Evolutionary conservation across 2,888 invertebrate genomes (phyloP), one percentile per base, ranked within the genome.

Genomic region (Scaptomyza parva): DNA sequence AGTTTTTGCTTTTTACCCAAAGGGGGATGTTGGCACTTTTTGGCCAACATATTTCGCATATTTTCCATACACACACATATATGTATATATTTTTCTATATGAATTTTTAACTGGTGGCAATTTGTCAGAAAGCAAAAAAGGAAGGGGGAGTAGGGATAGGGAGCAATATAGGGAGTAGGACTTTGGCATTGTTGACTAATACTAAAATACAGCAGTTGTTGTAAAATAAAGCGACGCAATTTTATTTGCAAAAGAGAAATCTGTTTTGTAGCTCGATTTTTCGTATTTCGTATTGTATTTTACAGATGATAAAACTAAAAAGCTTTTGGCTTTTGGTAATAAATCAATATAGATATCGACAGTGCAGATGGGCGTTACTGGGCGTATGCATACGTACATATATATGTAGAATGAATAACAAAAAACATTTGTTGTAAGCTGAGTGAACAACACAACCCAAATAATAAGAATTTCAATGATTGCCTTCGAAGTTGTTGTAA

Each of bases 301-400:
- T 58, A 24, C 20, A 45, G 54, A 47, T 41, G 43, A 68, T 60
- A 63, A 30, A 44, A 52, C 45, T 39, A 50, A 43, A 35, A 52
- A 44, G 17, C 22, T 8, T 14, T 48, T 35, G 6, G n/a, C 67
- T 12, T n/a, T n/a, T n/a, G 26, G 58, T 47, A 37, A 80, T 86
- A 77, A 86, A 82, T 82, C 81, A 82, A 82, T 82, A 80, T 57
- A 83, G 75, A 76, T 78, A 72, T 87, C 76, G 88, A 76, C 82
- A 85, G 76, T 59, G 24, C 28, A 12, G 2, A 17, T 17, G 60
- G 52, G 63, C 54, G 57, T 52, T 47, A 66, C 53, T 14, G 44
- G 33, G 41, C 50, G 47, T 60, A n/a, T 41, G 26, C 58, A 40
- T 45, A 50, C 11, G 37, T 40, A 41, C 39, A 9, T 24, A 30